A percentile compares a stretch with the other conserved stretches of the same genome.
Evolutionary conservation across 2,888 invertebrate species (phyloP).

Genomic region (Tiphia femorata): DNA sequence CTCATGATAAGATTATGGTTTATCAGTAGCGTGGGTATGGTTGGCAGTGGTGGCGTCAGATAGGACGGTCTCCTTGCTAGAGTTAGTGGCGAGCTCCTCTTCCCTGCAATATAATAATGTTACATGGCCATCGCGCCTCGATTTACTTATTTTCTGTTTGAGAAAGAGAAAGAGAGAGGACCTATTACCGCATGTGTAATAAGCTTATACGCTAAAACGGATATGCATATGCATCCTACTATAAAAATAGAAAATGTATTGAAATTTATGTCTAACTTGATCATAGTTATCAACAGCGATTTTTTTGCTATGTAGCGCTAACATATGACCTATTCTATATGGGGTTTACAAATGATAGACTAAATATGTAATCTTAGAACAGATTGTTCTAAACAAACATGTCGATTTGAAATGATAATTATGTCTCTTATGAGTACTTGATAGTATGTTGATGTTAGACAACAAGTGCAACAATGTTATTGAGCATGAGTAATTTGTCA

Average conservation of each 20-base stretch:
- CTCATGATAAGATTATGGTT: conserved; percentile 47
- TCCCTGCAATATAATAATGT: conserved; percentile 67
- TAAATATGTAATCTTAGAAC: too few species aligned
- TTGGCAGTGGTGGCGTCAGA: conserved; percentile 66
- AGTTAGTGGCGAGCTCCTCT: conserved; percentile 67
- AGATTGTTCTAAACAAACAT: too few species aligned
- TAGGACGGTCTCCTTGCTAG: conserved; percentile 67
- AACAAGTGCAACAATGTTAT: too few species aligned
- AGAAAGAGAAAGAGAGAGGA: background rate
- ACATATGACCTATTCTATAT: too few species aligned
- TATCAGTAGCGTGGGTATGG: conserved; percentile 62
- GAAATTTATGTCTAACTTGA: too few species aligned
- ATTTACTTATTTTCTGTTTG: conserved; percentile 27
- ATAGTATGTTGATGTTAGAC: too few species aligned
- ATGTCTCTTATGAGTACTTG: too few species aligned
- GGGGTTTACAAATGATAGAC: too few species aligned
- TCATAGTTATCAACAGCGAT: too few species aligned
- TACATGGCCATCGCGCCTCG: conserved; percentile 58
- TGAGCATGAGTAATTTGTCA: too few species aligned
- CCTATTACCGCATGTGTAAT: background rate
- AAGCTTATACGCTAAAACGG: background rate
- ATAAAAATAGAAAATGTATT: background rate
- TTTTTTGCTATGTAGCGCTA: too few species aligned
- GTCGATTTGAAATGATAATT: too few species aligned
- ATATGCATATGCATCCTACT: background rate